These are phyloP conservation scores for Channa maculata DNA, from an alignment of 2,113 vertebrate species.

Conservation along the genomic window DNA sequence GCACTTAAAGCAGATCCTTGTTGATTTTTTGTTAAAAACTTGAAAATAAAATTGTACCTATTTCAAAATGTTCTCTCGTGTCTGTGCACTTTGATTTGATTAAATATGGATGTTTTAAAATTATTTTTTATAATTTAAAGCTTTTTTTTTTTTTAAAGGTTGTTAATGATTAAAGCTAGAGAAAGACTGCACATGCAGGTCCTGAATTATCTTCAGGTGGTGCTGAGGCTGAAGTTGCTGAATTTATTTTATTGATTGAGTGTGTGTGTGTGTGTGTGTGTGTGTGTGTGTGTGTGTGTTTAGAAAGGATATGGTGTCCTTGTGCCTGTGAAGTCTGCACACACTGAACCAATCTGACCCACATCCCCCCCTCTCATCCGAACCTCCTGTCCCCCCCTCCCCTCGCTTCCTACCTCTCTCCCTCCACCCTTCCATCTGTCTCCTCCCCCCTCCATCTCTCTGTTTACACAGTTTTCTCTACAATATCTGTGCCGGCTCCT, in stretches of 20 bases:
- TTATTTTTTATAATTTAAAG: background rate
- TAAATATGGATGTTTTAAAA: background rate
- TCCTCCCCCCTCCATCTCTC: background rate
- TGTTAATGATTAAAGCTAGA: background rate
- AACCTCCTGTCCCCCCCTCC: constrained; percentile 31
- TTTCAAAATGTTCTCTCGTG: background rate
- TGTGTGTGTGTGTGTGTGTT: constrained; percentile 3
- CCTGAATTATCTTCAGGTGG: constrained; percentile 9
- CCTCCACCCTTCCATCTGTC: constrained; percentile 54
- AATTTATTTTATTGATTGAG: background rate
- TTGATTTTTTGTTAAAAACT: too few relatives aligned
- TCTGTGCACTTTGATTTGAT: background rate
- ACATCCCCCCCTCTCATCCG: constrained; percentile 30
- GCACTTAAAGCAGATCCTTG: too few relatives aligned
- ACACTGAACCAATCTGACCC: constrained; percentile 35
- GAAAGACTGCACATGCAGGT: background rate
- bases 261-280: background rate
- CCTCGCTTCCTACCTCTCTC: background rate
- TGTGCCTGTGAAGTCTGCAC: constrained; percentile 37
- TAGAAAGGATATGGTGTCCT: constrained; percentile 47
- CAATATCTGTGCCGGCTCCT: constrained; percentile 5
- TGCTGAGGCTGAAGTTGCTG: background rate
- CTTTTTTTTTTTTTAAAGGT: background rate
- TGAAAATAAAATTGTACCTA: background rate
- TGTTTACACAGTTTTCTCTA: constrained; percentile 34